Evolutionary conservation across 2,888 invertebrate species (phyloP), one percentile per base, ranked within the genome.

Genomic region (Sesia apiformis): DNA sequence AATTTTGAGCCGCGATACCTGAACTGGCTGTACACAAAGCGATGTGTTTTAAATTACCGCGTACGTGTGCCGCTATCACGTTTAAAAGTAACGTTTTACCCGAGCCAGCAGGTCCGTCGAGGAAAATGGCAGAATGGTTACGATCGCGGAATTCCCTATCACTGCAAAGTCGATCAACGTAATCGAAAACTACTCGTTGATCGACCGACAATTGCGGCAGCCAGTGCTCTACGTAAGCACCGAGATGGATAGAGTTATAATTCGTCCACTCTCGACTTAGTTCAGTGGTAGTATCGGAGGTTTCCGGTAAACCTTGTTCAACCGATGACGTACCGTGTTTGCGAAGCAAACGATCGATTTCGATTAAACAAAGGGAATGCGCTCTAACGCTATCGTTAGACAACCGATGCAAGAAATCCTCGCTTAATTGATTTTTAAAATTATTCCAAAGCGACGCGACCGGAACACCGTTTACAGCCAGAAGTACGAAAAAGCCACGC

Each of bases 401-500:
- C 7, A 43, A 43, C 40, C 49, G 38, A 46, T 53, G 38, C n/a
- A 52, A 42, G 8, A 52, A 43, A 53, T 56, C 53, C 38, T 53
- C 53, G 50, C 40, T 42, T 40, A 54, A 40, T 46, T 51, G 46
- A 51, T 51, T 46, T 39, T 52, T 53, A 39, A 49, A 56, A n/a
- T 38, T 23, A 7, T 52, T 46, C 56, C 53, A 52, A 5, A 55
- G 41, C n/a, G 57, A 57, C 38, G 56, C 55, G 39, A 56, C 56
- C 38, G 56, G 52, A 40, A 49, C 52, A 5, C 55, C 56, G 53
- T 56, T 56, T 39, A 52, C 52, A 39, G 56, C 58, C 4, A 57
- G 40, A 8, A 53, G 41, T 4, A 56, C 56, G 43, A 55, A 58
- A 53, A 58, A 55, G 52, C 53, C 8, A 55, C 56, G 57, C 50